Base-by-base conservation (phyloP, 2,113 vertebrate species). In the Thymallus thymallus region DNA sequence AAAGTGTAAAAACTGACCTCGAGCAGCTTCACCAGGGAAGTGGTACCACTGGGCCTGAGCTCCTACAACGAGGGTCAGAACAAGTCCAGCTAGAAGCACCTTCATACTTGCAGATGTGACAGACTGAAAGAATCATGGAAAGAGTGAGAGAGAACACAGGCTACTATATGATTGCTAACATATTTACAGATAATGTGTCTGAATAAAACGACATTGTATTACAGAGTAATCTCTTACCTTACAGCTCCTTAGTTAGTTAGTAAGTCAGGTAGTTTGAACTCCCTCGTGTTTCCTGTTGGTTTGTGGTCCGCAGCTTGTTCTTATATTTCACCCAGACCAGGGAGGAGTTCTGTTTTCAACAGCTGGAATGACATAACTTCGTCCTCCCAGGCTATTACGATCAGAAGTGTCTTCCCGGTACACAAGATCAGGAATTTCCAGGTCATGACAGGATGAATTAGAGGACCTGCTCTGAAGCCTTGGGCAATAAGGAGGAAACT, bases 81-180 rank as follows among this genome's bases (percentile, higher is more conserved):
- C 68, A 35, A 89, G 68, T 46, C 68, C 85, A 64, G 78, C 71
- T 18, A 82, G 48, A 63, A 81, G 26, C 63, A 91, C 41, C 84
- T 87, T 89, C 88, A 91, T 88, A 60, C 71, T 76, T 74, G 10
- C 2, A 77, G 62, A 75, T 16, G 24, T 73, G 35, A 41, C 9
- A 41, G 35, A 41, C 60, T 81, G 30, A 41, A 18, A 72, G 7
- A 0, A 65, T 61, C 35, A 56, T 0, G 26, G 24, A 62, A 12
- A 64, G 13, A 4, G 26, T 29, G 26, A 29, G 24, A 64, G 62
- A 64, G 24, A 29, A 29, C 23, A 1, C 5, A 64, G 62, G 6
- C 62, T 16, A 64, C 14, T 5, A 64, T 41, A 63, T 63, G 61
- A 24, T 23, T 63, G 61, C 26, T 26, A 18, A 64, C 26, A 64